phyloP scores from a whole-genome alignment of 2,888 invertebrate species.

The Mellilla xanthometata region DNA sequence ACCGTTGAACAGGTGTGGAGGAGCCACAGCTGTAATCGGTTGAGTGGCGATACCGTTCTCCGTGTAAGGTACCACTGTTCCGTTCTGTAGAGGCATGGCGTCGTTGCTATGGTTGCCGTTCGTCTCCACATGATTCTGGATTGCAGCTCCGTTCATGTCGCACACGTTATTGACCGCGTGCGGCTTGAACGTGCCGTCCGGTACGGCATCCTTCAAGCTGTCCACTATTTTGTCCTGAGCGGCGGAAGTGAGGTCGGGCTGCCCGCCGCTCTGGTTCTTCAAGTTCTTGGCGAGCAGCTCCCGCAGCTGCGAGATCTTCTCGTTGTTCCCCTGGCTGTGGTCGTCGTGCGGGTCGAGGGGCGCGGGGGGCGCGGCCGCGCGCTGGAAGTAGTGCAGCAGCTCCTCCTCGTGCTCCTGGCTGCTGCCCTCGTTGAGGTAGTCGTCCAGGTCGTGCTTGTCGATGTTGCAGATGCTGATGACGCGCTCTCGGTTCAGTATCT shows the following conservation, averaged over 20 bases:
- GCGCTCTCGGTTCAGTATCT: conserved; percentile 85
- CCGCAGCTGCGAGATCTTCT: conserved; percentile 88
- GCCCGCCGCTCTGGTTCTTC: conserved; percentile 67
- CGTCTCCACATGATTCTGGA: conserved; percentile 41
- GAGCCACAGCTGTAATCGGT: conserved; percentile 42
- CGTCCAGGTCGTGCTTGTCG: conserved; percentile 91
- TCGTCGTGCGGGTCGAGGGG: conserved; percentile 73
- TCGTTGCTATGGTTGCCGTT: conserved; percentile 48
- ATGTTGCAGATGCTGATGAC: conserved; percentile 89
- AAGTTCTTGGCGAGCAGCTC: conserved; percentile 87
- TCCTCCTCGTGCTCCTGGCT: conserved; percentile 94
- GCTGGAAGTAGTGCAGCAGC: conserved; percentile 91
- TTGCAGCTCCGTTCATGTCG: conserved; percentile 47
- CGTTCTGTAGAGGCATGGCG: conserved; percentile 54
- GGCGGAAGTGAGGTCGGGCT: conserved; percentile 47
- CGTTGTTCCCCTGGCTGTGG: conserved; percentile 79
- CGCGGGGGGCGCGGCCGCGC: conserved; percentile 51
- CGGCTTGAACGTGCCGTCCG: conserved; percentile 65
- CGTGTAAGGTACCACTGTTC: conserved; percentile 47
- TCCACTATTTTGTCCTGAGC: conserved; percentile 47
- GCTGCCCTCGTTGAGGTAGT: conserved; percentile 88
- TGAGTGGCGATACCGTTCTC: conserved; percentile 42
- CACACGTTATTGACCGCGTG: conserved; percentile 39
- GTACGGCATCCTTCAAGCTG: conserved; percentile 44
- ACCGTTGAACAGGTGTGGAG: conserved; percentile 60